Conservation (phyloP, 2,888 invertebrate genomes). For the Tipula helvola region DNA sequence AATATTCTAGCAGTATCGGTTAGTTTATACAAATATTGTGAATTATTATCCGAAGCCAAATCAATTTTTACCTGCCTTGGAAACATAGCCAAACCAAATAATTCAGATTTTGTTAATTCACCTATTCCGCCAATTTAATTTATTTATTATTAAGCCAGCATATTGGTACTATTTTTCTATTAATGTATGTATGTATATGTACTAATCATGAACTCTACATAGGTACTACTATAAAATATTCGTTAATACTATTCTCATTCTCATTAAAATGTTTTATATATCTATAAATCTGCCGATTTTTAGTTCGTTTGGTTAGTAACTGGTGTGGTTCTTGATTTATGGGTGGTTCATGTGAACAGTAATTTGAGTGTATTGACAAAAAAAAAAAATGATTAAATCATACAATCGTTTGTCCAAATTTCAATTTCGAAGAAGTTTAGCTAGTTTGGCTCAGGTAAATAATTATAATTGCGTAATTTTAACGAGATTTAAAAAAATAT, state of each 20-base stretch:
- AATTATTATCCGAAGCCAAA: no score
- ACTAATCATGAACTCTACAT: no score
- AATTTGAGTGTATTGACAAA: background rate
- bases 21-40: no score
- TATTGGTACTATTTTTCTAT: no score
- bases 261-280: background rate
- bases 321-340: background rate
- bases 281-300: background rate
- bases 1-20: no score
- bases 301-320: constrained; percentile 18
- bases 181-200: no score
- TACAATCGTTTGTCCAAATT: background rate
- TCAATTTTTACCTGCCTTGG: no score
- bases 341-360: background rate
- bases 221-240: no score
- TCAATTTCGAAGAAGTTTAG: background rate
- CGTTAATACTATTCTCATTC: background rate
- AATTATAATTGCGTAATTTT: constrained; percentile 33
- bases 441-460: constrained; percentile 39
- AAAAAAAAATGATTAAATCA: background rate
- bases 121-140: no score
- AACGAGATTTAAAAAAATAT: constrained; percentile 20
- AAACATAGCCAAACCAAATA: no score
- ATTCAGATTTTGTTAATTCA: no score
- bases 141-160: no score